phyloP scores from a whole-genome alignment of 64 coral and sea anemone species.

The Acropora yongei region DNA sequence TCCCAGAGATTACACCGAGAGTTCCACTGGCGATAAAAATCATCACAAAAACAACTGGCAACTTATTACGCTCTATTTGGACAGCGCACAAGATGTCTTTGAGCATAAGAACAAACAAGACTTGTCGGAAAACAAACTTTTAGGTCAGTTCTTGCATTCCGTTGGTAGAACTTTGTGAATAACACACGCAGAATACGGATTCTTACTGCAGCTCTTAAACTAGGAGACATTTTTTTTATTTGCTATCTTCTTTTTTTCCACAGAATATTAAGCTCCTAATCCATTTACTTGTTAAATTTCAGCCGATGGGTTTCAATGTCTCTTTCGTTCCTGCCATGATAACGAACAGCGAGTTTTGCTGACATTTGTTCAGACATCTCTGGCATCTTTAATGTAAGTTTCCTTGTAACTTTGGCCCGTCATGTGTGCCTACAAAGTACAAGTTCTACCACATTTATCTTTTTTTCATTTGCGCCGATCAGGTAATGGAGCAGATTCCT shows the following conservation, averaged over 20 bases:
- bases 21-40: slow-evolving; percentile 58
- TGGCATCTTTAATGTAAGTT: slow-evolving; percentile 70
- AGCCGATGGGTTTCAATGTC: slow-evolving; percentile 80
- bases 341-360: slow-evolving; percentile 82
- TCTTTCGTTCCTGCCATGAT: slow-evolving; percentile 70
- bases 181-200: no score
- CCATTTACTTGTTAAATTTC: background rate
- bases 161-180: background rate
- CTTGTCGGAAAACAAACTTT: slow-evolving; percentile 76
- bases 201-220: background rate
- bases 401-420: background rate
- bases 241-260: background rate
- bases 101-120: slow-evolving; percentile 92
- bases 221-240: background rate
- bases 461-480: no score
- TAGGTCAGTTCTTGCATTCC: slow-evolving; percentile 53
- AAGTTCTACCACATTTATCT: no score
- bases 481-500: no score
- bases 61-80: slow-evolving; percentile 82
- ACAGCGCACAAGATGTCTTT: slow-evolving; percentile 89
- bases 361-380: slow-evolving; percentile 73
- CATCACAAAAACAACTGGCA: slow-evolving; percentile 78
- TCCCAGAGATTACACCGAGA: slow-evolving; percentile 62
- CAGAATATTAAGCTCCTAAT: background rate
- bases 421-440: no score